phyloP scores from a whole-genome alignment of 23 tunicate species.

The Halocynthia roretzi region DNA sequence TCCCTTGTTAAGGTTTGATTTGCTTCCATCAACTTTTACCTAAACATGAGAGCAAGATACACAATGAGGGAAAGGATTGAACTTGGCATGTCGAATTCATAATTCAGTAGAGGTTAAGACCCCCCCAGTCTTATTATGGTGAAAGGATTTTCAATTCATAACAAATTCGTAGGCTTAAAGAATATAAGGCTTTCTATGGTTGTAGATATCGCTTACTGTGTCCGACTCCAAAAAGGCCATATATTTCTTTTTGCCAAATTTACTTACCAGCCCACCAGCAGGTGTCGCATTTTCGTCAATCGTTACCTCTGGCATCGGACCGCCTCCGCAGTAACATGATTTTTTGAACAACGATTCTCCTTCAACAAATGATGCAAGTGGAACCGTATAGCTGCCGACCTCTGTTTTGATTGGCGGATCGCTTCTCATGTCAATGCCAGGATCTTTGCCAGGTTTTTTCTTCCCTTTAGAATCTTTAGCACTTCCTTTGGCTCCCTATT shows the following conservation, averaged over 20 bases:
- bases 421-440: constrained; percentile 28
- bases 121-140: too few relatives aligned
- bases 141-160: too few relatives aligned
- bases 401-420: constrained; percentile 59
- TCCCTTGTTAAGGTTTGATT: not conserved
- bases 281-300: constrained; percentile 15
- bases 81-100: too few relatives aligned
- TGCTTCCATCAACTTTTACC: not conserved
- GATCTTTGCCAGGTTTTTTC: constrained; percentile 26
- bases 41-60: too few relatives aligned
- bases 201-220: too few relatives aligned
- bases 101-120: too few relatives aligned
- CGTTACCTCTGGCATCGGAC: constrained; percentile 53
- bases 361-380: constrained; percentile 33
- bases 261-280: not conserved
- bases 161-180: too few relatives aligned
- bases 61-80: too few relatives aligned
- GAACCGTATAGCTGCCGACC: constrained; percentile 32
- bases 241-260: too few relatives aligned
- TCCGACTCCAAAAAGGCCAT: too few relatives aligned
- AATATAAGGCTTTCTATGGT: too few relatives aligned
- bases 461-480: constrained; percentile 42
- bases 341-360: constrained; percentile 34
- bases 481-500: constrained; percentile 30
- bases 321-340: constrained; percentile 63